Conservation (phyloP, 2,888 invertebrate genomes). For the Drosophila neotestacea region DNA sequence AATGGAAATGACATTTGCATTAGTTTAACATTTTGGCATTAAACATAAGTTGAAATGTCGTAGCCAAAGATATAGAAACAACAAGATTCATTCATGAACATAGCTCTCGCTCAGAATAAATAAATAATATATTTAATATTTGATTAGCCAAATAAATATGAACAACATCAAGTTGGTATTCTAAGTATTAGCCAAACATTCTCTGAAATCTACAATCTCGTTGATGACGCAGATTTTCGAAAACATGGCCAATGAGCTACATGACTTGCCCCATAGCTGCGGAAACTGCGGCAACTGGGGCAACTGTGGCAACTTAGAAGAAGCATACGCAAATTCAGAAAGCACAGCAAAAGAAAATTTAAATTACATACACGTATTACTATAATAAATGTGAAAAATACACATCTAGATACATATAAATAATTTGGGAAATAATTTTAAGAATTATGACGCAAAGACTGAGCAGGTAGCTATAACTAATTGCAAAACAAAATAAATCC, state of each 20-base stretch:
- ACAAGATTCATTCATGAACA: constrained; percentile 69
- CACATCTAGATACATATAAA: constrained; percentile 16
- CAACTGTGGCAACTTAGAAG: constrained; percentile 14
- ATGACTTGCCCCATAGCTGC: neutral
- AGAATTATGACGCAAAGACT: neutral
- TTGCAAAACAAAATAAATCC: neutral
- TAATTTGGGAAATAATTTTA: neutral
- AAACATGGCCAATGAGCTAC: constrained; percentile 31
- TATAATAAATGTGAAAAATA: constrained; percentile 21
- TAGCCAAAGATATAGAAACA: constrained; percentile 69
- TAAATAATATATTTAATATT: constrained; percentile 71
- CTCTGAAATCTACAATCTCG: constrained; percentile 63
- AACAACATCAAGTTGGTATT: constrained; percentile 40
- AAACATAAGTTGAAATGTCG: constrained; percentile 52
- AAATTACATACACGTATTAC: constrained; percentile 38
- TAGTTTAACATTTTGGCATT: constrained; percentile 43
- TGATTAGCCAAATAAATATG: constrained; percentile 73
- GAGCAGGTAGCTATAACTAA: neutral
- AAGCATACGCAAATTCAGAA: constrained; percentile 49
- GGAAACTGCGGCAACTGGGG: constrained; percentile 15
- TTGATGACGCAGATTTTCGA: constrained; percentile 69
- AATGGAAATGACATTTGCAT: constrained; percentile 22
- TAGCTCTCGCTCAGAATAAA: constrained; percentile 21
- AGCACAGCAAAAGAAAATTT: constrained; percentile 34
- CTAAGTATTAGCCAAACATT: constrained; percentile 54